A percentile compares a stretch with the other conserved stretches of the same genome.
Conservation (phyloP, 2,797 vertebrate species). For the Paguma larvata region DNA sequence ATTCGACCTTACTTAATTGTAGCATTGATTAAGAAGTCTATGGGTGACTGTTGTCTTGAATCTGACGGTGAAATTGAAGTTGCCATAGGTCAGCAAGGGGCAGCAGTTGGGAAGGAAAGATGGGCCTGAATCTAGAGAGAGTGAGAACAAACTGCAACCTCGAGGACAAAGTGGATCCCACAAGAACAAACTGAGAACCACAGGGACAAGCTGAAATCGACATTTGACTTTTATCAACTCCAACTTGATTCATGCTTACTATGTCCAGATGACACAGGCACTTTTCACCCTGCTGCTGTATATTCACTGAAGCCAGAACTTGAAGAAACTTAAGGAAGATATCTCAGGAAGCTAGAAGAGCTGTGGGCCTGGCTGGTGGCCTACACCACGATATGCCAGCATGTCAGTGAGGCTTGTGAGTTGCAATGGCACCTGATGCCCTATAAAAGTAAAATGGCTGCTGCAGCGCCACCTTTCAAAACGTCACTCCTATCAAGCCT, state of each 20-base stretch:
- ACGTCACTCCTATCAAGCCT: neutral
- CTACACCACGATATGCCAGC: neutral
- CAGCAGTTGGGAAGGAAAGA: neutral
- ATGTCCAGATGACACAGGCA: neutral
- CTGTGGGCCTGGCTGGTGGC: neutral
- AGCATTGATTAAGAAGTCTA: neutral
- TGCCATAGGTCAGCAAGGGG: neutral
- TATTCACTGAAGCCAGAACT: neutral
- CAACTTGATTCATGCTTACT: neutral
- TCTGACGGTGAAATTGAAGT: neutral
- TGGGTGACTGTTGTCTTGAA: neutral
- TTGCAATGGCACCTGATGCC: no score
- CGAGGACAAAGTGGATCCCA: neutral
- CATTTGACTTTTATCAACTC: neutral
- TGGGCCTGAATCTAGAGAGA: neutral
- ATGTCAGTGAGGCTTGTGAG: neutral
- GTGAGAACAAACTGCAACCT: neutral
- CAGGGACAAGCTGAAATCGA: neutral
- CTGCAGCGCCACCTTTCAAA: neutral
- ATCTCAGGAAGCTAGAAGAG: neutral
- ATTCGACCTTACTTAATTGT: neutral
- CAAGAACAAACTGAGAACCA: neutral
- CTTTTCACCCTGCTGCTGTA: neutral
- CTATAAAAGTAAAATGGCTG: neutral
- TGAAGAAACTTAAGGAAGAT: neutral